Conservation (phyloP, 2,113 vertebrate genomes). For the Calonectris borealis region DNA sequence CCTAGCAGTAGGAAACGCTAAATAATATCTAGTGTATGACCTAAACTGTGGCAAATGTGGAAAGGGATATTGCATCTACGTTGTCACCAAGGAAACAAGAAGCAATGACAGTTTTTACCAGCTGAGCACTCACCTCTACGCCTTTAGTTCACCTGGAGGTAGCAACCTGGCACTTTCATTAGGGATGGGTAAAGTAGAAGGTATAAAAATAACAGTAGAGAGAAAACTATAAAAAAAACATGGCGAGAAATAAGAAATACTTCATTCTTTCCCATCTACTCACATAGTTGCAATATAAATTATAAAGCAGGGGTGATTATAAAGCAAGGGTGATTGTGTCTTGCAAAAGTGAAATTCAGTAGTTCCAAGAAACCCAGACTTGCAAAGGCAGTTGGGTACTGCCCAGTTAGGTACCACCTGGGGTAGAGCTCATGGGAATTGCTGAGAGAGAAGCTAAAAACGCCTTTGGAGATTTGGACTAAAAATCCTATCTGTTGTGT, state of each 20-base stretch:
- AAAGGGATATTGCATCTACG: not conserved
- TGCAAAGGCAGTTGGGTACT: not conserved
- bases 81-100: slow-evolving; percentile 42
- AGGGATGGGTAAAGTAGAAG: not conserved
- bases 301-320: no score
- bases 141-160: not conserved
- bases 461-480: not conserved
- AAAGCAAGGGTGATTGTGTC: not conserved
- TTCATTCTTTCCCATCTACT: not conserved
- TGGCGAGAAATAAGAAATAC: not conserved
- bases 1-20: not conserved
- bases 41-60: not conserved
- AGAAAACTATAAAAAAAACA: not conserved
- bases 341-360: not conserved
- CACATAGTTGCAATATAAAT: not conserved
- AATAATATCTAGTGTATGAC: not conserved
- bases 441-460: not conserved
- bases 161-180: not conserved
- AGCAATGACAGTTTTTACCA: not conserved
- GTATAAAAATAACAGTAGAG: not conserved
- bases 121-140: not conserved
- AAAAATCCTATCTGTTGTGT: not conserved
- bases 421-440: not conserved
- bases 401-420: not conserved
- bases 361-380: not conserved